Evolutionary conservation across 2,113 vertebrate species (phyloP).

Genomic region (Grus americana): DNA sequence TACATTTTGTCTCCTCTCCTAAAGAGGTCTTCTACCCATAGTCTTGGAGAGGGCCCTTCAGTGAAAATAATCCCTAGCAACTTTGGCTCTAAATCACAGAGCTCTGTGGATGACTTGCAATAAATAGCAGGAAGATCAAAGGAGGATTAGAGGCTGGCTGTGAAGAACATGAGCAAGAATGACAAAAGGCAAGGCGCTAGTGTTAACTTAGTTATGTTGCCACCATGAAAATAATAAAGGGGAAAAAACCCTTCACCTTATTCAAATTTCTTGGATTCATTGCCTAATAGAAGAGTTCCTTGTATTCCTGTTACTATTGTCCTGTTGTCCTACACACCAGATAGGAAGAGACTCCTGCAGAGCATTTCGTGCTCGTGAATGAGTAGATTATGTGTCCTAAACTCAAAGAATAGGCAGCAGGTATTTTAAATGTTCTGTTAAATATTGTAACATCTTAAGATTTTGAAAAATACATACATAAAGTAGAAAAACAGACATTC

Average conservation of each 20-base stretch:
- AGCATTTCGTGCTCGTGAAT: neutral
- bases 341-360: neutral
- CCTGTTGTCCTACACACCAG: neutral
- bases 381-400: neutral
- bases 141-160: neutral
- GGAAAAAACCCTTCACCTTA: neutral
- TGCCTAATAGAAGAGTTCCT: neutral
- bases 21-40: neutral
- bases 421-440: neutral
- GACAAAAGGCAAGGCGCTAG: neutral
- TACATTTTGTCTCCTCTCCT: neutral
- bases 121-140: constrained; percentile 27
- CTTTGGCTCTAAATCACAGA: neutral
- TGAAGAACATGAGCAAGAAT: neutral
- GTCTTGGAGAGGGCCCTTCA: neutral
- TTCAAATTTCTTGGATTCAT: neutral
- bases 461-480: neutral
- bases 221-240: neutral
- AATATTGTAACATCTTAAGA: neutral
- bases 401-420: neutral
- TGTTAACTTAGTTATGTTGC: neutral
- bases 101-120: neutral
- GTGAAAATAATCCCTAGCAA: neutral
- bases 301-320: neutral
- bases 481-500: neutral